A percentile compares a stretch with the other conserved stretches of the same genome.
phyloP scores from a whole-genome alignment of 2,888 invertebrate genomes.

The Melipona bicolor region DNA sequence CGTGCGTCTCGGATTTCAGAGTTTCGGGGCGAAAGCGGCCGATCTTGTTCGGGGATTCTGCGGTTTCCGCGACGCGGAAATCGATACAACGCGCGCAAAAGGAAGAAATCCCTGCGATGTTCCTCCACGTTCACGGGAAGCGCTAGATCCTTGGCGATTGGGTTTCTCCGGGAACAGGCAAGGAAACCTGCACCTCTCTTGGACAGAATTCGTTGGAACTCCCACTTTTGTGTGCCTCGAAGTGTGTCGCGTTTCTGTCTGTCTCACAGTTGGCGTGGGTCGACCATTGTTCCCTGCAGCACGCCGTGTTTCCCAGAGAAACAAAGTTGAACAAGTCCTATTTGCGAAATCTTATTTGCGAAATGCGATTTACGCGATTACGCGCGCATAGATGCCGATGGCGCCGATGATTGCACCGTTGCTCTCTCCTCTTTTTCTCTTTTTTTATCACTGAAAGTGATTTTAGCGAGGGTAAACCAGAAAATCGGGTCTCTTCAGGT shows the following conservation, averaged over 20 bases:
- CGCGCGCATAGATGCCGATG: not conserved
- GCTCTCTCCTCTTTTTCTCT: not conserved
- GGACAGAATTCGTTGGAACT: conserved; percentile 12
- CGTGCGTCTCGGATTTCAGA: conserved; percentile 42
- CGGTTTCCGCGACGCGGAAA: conserved; percentile 59
- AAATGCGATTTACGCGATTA: conserved; percentile 37
- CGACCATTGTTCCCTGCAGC: conserved; percentile 57
- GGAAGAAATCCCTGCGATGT: conserved; percentile 53
- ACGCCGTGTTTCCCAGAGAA: conserved; percentile 24
- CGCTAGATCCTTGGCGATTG: conserved; percentile 51
- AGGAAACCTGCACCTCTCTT: conserved; percentile 2
- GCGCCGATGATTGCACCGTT: conserved; percentile 5
- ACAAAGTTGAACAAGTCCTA: conserved; percentile 5
- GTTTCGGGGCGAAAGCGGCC: conserved; percentile 45
- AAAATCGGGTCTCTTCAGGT: no score
- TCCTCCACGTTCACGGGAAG: conserved; percentile 27
- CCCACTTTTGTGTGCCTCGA: conserved; percentile 19
- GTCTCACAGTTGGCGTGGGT: conserved; percentile 54
- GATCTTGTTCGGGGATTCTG: conserved; percentile 53
- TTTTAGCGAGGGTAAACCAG: no score
- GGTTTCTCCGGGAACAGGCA: conserved; percentile 45
- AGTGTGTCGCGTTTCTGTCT: conserved; percentile 18
- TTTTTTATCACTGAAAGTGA: no score
- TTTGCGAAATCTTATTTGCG: conserved; percentile 49
- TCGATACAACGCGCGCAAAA: conserved; percentile 52